Evolutionary conservation across 2,797 vertebrate species (phyloP), one percentile per base, ranked within the genome.

Genomic region (Buceros bicornis): DNA sequence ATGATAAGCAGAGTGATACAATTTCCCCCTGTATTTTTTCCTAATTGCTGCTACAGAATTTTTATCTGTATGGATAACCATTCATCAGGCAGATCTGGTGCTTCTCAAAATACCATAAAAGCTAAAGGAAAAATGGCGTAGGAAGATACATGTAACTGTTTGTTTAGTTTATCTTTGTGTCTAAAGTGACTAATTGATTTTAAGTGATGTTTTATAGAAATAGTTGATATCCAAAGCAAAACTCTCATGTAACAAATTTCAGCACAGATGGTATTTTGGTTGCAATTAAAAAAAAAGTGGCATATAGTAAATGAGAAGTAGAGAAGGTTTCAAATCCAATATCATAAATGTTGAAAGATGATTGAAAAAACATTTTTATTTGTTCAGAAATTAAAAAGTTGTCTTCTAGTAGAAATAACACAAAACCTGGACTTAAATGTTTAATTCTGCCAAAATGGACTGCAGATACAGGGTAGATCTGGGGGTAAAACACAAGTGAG

Each of bases 211-310:
- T 92, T 94, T 94, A 87, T 60, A 93, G 90, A 89, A 95, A 95
- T 66, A 90, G 86, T 79, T 94, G 81, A 73, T 87, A 93, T 48
- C 62, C 66, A 45, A 86, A 96, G 86, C n/a, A 79, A 90, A 96
- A 95, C 24, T 13, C 43, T 82, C 80, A 42, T 56, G 73, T 37
- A 87, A 83, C 25, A 93, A 93, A 95, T 94, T 89, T 93, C 89
- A 96, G 88, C 90, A 95, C 96, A 96, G 96, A 96, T 95, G 96
- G 93, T 92, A 92, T 92, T 97, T 87, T 87, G 70, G 83, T 96
- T 90, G 80, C 47, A 93, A 92, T 84, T 45, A 48, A 78, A 81
- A 56, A 74, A 60, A 60, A 76, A 90, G 61, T 94, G 77, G 21
- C 70, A 82, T 33, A 42, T 17, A 95, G 66, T 84, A 92, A 90